Conservation (phyloP, 2,888 invertebrate genomes). For the Clitarchus hookeri region DNA sequence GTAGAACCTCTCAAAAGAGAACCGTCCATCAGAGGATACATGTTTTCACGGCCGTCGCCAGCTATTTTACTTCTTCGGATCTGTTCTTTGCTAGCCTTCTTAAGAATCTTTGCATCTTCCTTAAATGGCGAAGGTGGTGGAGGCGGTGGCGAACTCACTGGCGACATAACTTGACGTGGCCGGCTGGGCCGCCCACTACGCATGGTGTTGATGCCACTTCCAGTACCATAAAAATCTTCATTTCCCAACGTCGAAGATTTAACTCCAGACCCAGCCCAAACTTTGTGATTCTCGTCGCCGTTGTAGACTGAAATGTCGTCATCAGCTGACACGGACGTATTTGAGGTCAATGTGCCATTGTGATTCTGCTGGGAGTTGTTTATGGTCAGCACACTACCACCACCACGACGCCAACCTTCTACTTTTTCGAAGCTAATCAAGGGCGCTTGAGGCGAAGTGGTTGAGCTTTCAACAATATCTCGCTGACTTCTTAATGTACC, state of each 20-base stretch:
- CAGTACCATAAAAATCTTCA: conserved; percentile 70
- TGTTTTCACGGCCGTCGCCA: conserved; percentile 56
- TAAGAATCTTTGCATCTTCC: conserved; percentile 64
- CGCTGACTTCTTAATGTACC: conserved; percentile 57
- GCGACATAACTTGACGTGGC: conserved; percentile 79
- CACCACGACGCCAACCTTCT: conserved; percentile 60
- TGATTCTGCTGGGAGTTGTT: conserved; percentile 56
- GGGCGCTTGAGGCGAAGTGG: conserved; percentile 49
- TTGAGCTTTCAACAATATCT: conserved; percentile 41
- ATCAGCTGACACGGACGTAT: conserved; percentile 43
- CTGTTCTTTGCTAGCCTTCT: conserved; percentile 53
- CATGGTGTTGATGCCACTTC: conserved; percentile 64
- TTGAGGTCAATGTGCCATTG: conserved; percentile 55
- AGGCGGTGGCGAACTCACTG: conserved; percentile 78
- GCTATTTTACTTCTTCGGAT: conserved; percentile 63
- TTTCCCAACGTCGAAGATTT: conserved; percentile 64
- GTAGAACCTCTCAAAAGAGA: conserved; percentile 34
- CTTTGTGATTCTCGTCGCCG: conserved; percentile 92
- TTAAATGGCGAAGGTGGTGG: conserved; percentile 68
- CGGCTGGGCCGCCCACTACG: conserved; percentile 62
- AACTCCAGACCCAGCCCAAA: conserved; percentile 78
- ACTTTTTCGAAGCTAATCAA: conserved; percentile 55
- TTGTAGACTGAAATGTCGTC: conserved; percentile 85
- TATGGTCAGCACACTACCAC: conserved; percentile 61
- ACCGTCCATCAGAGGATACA: conserved; percentile 61